These are phyloP conservation scores for Scaptomyza graminum DNA, from an alignment of 1,140 invertebrate genomes.

Conservation along the genomic window DNA sequence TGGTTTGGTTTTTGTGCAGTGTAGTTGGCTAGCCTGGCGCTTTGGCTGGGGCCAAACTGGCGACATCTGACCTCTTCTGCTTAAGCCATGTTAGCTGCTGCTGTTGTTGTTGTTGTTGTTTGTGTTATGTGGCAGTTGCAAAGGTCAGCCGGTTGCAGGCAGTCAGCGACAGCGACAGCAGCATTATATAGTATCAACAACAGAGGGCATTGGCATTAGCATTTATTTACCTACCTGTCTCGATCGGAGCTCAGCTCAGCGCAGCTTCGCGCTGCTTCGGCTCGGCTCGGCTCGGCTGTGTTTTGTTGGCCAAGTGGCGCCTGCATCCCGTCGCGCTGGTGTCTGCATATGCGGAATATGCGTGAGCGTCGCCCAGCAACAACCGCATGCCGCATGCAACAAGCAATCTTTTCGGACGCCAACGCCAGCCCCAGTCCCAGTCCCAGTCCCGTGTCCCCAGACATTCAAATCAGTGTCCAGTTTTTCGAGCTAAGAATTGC, in stretches of 20 bases:
- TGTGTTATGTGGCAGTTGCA: constrained; percentile 62
- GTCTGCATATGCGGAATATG: constrained; percentile 82
- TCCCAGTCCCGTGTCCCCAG: constrained; percentile 14
- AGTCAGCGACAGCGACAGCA: constrained; percentile 10
- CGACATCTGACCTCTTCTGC: constrained; percentile 44
- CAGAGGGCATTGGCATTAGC: constrained; percentile 68
- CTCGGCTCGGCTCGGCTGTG: not conserved
- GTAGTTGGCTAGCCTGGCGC: constrained; percentile 23
- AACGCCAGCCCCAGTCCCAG: not conserved
- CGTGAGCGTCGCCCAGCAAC: constrained; percentile 61
- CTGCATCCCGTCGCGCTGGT: constrained; percentile 79
- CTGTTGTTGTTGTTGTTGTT: constrained; percentile 7
- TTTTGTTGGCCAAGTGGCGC: constrained; percentile 68
- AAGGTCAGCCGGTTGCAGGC: constrained; percentile 73
- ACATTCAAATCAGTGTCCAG: constrained; percentile 63
- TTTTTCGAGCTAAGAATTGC: constrained; percentile 10
- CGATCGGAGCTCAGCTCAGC: not conserved
- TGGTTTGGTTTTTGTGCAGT: not conserved
- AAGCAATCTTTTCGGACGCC: constrained; percentile 12
- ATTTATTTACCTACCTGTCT: constrained; percentile 62
- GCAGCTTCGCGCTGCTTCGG: too few relatives aligned
- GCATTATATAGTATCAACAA: not conserved
- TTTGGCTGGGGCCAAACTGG: constrained; percentile 35
- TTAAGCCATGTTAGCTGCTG: not conserved
- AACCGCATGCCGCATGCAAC: constrained; percentile 4